Percentiles rank a stretch among this genome's conserved stretches.
Evolutionary conservation across 2,113 vertebrate genomes (phyloP).

Genomic region (Callocephalon fimbriatum): DNA sequence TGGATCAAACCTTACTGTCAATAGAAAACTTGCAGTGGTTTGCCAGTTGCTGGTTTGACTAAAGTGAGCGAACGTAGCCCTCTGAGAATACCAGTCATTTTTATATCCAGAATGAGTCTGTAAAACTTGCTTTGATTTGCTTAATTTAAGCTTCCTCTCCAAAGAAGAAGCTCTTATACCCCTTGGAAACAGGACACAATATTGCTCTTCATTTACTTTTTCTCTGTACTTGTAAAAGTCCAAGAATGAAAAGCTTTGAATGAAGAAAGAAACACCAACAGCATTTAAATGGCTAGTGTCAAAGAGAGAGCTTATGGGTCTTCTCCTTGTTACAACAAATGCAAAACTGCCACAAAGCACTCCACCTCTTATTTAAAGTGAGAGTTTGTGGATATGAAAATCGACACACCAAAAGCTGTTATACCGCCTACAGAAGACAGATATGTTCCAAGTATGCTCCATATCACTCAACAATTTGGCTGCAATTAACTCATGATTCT

Average conservation of each 20-base stretch:
- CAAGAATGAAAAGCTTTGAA: background rate
- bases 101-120: background rate
- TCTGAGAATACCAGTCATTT: background rate
- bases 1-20: background rate
- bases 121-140: background rate
- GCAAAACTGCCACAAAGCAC: background rate
- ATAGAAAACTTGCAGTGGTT: background rate
- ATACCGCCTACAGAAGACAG: background rate
- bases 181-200: background rate
- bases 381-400: background rate
- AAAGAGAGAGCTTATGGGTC: background rate
- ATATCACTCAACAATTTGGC: background rate
- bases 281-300: background rate
- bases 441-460: background rate
- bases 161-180: background rate
- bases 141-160: background rate
- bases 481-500: background rate
- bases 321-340: slow-evolving; percentile 15
- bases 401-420: background rate
- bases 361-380: slow-evolving; percentile 15
- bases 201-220: background rate
- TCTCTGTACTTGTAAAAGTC: background rate
- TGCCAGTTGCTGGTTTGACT: background rate
- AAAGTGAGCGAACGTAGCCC: background rate
- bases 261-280: background rate